Evolutionary conservation across 2,797 vertebrate genomes (phyloP).

Genomic region (Novumbra hubbsi): DNA sequence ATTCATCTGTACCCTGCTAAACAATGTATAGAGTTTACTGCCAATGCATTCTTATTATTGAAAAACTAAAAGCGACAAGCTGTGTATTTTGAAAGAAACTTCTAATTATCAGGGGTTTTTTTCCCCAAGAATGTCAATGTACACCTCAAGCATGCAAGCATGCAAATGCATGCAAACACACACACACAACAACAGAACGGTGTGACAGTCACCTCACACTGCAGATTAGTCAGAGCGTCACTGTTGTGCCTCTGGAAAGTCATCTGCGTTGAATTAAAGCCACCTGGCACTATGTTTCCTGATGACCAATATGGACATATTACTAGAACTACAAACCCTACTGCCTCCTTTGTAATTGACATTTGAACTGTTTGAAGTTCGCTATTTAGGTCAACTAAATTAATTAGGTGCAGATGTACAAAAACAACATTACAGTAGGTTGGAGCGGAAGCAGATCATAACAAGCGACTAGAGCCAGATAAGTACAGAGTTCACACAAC

Average conservation of each 20-base stretch:
- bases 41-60: not conserved
- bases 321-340: conserved; percentile 83
- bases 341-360: conserved; percentile 83
- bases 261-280: conserved; percentile 90
- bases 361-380: conserved; percentile 89
- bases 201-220: conserved; percentile 82
- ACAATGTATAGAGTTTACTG: not conserved
- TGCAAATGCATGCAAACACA: not conserved
- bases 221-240: conserved; percentile 82
- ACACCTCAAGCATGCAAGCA: conserved; percentile 22
- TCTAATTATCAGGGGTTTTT: not conserved
- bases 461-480: not conserved
- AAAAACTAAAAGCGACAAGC: not conserved
- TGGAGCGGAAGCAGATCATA: not conserved
- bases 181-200: conserved; percentile 46
- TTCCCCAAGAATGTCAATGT: conserved; percentile 25
- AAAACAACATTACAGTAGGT: conserved; percentile 71
- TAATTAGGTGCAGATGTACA: conserved; percentile 86
- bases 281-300: conserved; percentile 86
- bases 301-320: conserved; percentile 84
- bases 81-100: not conserved
- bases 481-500: not conserved
- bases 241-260: conserved; percentile 87
- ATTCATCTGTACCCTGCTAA: conserved; percentile 45
- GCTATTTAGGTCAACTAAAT: conserved; percentile 80